A percentile compares a stretch with the other conserved stretches of the same genome.
phyloP scores from a whole-genome alignment of 2,113 vertebrate species.

The Aplodontia rufa region DNA sequence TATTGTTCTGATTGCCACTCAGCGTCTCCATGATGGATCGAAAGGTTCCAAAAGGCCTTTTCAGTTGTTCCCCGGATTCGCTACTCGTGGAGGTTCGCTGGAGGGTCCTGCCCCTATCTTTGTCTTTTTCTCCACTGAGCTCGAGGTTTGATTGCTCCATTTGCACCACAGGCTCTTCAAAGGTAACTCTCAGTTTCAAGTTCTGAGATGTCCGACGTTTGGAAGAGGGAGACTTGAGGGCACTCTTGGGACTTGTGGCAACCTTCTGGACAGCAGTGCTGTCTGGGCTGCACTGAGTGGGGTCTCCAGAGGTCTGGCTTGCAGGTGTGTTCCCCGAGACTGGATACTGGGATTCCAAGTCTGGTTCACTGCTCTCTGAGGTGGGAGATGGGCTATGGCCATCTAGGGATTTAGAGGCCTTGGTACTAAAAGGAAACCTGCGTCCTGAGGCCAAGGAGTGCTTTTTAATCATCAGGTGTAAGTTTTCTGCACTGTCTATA shows the following conservation, averaged over 20 bases:
- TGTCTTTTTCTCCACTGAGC: constrained; percentile 86
- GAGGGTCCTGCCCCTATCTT: constrained; percentile 84
- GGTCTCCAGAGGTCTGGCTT: constrained; percentile 81
- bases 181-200: constrained; percentile 97
- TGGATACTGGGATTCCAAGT: constrained; percentile 83
- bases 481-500: constrained; percentile 86
- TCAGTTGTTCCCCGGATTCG: constrained; percentile 85
- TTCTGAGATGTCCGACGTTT: constrained; percentile 95
- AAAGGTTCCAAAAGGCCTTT: constrained; percentile 94
- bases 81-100: constrained; percentile 60
- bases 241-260: constrained; percentile 96
- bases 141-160: constrained; percentile 88
- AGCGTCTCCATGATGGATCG: constrained; percentile 97
- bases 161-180: constrained; percentile 95
- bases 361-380: constrained; percentile 90
- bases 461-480: constrained; percentile 90
- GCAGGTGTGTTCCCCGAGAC: constrained; percentile 70
- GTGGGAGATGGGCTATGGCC: constrained; percentile 92
- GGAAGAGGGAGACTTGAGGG: constrained; percentile 97
- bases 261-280: constrained; percentile 85
- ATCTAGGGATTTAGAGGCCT: constrained; percentile 90
- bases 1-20: constrained; percentile 97
- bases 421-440: constrained; percentile 90
- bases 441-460: constrained; percentile 87
- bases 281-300: constrained; percentile 71